phyloP scores from a whole-genome alignment of 2,888 invertebrate species.

The Volucella inflata region DNA sequence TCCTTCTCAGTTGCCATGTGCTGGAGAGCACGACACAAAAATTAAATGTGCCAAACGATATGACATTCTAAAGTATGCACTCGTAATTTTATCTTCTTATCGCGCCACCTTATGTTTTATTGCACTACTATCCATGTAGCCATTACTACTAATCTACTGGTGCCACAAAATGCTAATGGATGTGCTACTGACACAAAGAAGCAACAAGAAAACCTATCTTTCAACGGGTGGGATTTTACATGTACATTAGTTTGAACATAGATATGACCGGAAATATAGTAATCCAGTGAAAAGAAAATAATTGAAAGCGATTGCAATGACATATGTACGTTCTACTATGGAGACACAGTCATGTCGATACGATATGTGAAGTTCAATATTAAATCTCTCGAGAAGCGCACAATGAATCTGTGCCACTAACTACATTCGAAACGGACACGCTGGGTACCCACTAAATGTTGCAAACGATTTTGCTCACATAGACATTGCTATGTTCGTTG shows the following conservation, averaged over 20 bases:
- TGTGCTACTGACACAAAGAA: constrained; percentile 46
- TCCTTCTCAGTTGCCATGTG: constrained; percentile 35
- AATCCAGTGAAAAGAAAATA: constrained; percentile 47
- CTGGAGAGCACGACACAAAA: constrained; percentile 43
- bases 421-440: constrained; percentile 72
- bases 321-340: constrained; percentile 7
- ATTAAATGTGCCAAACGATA: constrained; percentile 69
- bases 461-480: constrained; percentile 26
- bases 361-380: constrained; percentile 71
- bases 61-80: constrained; percentile 60
- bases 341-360: constrained; percentile 44
- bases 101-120: constrained; percentile 59
- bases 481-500: constrained; percentile 38
- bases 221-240: constrained; percentile 54
- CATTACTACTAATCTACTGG: constrained; percentile 35
- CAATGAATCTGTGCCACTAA: constrained; percentile 62
- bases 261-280: constrained; percentile 65
- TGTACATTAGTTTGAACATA: constrained; percentile 30
- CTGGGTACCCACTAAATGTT: constrained; percentile 57
- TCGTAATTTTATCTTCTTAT: constrained; percentile 13
- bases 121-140: constrained; percentile 38
- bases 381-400: constrained; percentile 64
- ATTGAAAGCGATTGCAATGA: background rate
- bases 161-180: constrained; percentile 62
- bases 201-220: constrained; percentile 33